Base-by-base conservation (phyloP, 1,140 invertebrate genomes). In the Colletes latitarsis region DNA sequence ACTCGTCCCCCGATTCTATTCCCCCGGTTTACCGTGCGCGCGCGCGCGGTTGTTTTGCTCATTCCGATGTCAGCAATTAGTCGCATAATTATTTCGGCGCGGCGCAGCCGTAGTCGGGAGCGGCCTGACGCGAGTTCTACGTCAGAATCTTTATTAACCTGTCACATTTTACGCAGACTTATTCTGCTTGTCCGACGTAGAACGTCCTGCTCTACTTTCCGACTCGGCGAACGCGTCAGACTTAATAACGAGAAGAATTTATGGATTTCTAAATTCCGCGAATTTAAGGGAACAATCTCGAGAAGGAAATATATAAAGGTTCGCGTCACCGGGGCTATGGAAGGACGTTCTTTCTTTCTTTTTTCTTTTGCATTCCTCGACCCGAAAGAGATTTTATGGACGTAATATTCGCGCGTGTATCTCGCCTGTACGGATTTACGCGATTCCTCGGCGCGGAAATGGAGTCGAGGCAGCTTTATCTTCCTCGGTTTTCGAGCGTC, bases 381-480 rank as follows among this genome's bases (percentile, higher is more conserved):
- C 53, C 30, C 14, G 49, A 63, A 46, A 19, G 10, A 19, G 53
- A 80, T 21, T 80, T 80, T 75, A 75, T 14, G 63, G 6, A 49
- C 43, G 63, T 66, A 80, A 80, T 80, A 80, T 67, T 60, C 71
- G 9, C 43, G 15, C 17, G 17, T 17, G 49, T 71, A 14, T 69
- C 67, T 55, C 19, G 19, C 6, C 49, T 12, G 14, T 6, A 19
- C 52, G 46, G 67, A 53, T 69, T 69, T 53, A 66, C 60, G 52
- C 62, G 62, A 74, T 53, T n/a, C n/a, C 17, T 12, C n/a, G 12
- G n/a, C 43, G 30, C 30, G 46, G 12, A 17, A 17, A 67, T n/a
- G 43, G 46, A 77, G 57, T 49, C 66, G 41, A 46, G 9, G 17
- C n/a, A 2, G 63, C 10, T 76, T 57, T 46, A 67, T 67, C 39